Base-by-base conservation (phyloP, 37 sponge, comb jelly and placozoan genomes). In the Aplysina aerophoba region DNA sequence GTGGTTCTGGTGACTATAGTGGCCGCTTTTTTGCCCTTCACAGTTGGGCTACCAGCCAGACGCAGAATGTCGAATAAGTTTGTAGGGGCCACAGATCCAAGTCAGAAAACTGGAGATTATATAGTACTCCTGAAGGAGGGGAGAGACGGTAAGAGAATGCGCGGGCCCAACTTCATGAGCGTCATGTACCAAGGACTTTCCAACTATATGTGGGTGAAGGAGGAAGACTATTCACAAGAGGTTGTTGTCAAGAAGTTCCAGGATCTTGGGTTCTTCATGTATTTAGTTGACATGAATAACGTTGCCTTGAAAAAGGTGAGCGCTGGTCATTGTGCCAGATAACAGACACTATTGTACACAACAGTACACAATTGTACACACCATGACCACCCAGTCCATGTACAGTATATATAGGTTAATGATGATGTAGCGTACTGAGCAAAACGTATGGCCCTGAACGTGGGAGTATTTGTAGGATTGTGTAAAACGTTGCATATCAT, bases 251-350 rank as follows among this genome's bases (percentile, higher is more conserved):
- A 69, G 71, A 31, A 0, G 2, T 69, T 34, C 6, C 0, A n/a
- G 27, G 0, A 69, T 35, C 34, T 69, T 17, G 71, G 71, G 33
- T 69, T 69, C 34, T 31, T 15, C 0, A 69, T 69, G 71, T 69
- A 27, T 6, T 28, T 6, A 69, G 71, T 69, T 27, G 71, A 69
- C 2, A 69, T 69, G 71, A 69, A 69, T 28, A 6, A 69, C 0
- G 15, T 35, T 34, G 71, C 71, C 13, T 6, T 69, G 71, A 25
- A 69, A 27, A 12, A 69, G 34, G 71, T 69, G 71, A 69, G 71
- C 34, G n/a, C n/a, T n/a, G n/a, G n/a, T n/a, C n/a, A n/a, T n/a
- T n/a, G n/a, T n/a, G n/a, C n/a, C n/a, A n/a, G n/a, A n/a, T n/a
- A n/a, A 62, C 64, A 62, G 12, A 62, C 28, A 27, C 64, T 44